Percentiles rank a stretch among this genome's conserved stretches.
Evolutionary conservation across 2,113 vertebrate genomes (phyloP).

Genomic region (Mirounga angustirostris): DNA sequence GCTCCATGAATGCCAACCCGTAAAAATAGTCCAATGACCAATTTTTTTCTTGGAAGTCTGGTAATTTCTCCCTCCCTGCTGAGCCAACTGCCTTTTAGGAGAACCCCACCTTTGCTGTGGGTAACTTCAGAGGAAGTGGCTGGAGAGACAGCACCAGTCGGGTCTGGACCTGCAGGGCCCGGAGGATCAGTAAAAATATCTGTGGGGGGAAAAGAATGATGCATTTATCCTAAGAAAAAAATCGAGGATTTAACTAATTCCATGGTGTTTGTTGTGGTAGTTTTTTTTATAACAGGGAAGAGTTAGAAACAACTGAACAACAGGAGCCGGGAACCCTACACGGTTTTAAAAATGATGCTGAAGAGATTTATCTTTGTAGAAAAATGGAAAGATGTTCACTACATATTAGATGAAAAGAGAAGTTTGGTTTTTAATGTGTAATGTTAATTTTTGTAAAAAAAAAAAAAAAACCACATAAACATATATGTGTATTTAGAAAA

Average conservation of each 20-base stretch:
- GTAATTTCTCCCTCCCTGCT: neutral
- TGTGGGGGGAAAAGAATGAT: constrained; percentile 75
- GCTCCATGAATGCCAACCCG: neutral
- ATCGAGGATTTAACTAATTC: neutral
- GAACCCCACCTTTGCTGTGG: constrained; percentile 89
- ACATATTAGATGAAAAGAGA: neutral
- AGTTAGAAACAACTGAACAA: neutral
- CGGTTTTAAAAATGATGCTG: neutral
- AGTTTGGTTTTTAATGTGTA: neutral
- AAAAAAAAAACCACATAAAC: neutral
- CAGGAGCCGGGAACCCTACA: neutral
- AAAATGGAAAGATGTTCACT: neutral
- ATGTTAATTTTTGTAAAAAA: neutral
- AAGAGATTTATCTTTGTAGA: neutral
- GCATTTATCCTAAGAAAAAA: fast-evolving
- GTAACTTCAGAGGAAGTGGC: constrained; percentile 92
- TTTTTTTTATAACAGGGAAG: neutral
- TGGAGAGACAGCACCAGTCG: constrained; percentile 96
- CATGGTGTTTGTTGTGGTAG: neutral
- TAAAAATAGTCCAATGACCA: neutral
- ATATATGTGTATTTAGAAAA: neutral
- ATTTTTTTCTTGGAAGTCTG: neutral
- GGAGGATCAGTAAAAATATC: constrained; percentile 95
- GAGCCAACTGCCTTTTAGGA: neutral
- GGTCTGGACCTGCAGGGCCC: constrained; percentile 93